Base-by-base conservation (phyloP, 2,888 invertebrate species). In the Phalera bucephala region DNA sequence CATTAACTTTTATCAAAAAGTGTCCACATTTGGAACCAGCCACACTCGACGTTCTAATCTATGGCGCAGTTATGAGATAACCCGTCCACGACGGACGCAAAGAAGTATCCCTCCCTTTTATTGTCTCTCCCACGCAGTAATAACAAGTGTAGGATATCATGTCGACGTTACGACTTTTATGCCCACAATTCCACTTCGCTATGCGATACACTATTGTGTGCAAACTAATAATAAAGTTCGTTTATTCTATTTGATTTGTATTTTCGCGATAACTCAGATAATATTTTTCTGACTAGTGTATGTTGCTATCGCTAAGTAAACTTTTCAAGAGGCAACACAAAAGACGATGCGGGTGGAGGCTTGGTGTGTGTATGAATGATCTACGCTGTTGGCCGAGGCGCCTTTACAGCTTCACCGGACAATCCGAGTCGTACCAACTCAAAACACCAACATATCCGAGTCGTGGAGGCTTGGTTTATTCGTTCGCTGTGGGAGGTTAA, bases 1-100 rank as follows among this genome's bases (percentile, higher is more conserved):
- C 27, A 27, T 27, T 25, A 27, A 27, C 13, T 27, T 14, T 27
- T 27, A 27, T 27, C 27, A 14, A 7, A 25, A 27, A 14, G 5
- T 14, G 27, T 27, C 14, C 14, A 6, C 11, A 11, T 27, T 27
- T 27, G 7, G 12, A 14, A 27, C 27, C 4, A 14, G 17, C 17
- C 17, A 29, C 29, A 29, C 17, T 10, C 19, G 19, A 10, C 40
- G 32, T 39, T 33, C 40, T 53, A 53, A 55, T 57, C 46, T 57
- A 14, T 37, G 17, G 35, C 41, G 38, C 44, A 49, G 49, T 41
- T 33, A 40, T 14, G 27, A 36, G 58, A 55, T 53, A 55, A 33
- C 53, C 34, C 30, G 17, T n/a, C 21, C 49, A 34, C 30, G 13
- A 6, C 21, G 31, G 34, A 20, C 33, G 30, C 28, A 28, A 33